phyloP scores from a whole-genome alignment of 1,140 invertebrate species.

The Nasonia longicornis region DNA sequence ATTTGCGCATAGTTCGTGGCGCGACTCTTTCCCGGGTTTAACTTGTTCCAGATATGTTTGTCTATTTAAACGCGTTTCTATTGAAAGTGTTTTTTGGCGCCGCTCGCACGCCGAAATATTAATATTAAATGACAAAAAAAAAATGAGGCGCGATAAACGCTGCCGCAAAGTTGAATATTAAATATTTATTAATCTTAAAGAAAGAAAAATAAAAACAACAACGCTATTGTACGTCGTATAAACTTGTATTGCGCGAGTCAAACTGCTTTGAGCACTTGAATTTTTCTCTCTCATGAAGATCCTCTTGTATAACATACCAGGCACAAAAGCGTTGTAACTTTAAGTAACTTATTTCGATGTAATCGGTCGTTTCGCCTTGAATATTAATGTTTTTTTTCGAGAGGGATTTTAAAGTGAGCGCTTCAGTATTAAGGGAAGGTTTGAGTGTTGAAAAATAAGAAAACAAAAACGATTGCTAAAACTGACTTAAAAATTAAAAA shows the following conservation, averaged over 20 bases:
- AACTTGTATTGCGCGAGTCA: slow-evolving; percentile 3
- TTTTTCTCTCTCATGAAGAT: slow-evolving; percentile 9
- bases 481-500: slow-evolving; percentile 2
- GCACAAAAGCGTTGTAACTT: slow-evolving; percentile 21
- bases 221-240: slow-evolving; percentile 3
- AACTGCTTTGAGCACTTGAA: slow-evolving; percentile 18
- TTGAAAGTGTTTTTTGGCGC: slow-evolving; percentile 38
- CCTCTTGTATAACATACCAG: not conserved
- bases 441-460: slow-evolving; percentile 34
- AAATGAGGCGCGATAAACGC: not conserved
- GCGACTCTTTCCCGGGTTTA: slow-evolving; percentile 31
- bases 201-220: slow-evolving; percentile 3
- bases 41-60: slow-evolving; percentile 26
- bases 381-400: slow-evolving; percentile 10
- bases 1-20: slow-evolving; percentile 14
- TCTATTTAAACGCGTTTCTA: slow-evolving; percentile 32
- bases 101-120: not conserved
- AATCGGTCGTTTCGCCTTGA: not conserved
- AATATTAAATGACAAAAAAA: slow-evolving; percentile 4
- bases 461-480: slow-evolving; percentile 9
- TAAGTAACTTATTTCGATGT: slow-evolving; percentile 38
- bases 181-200: slow-evolving; percentile 41
- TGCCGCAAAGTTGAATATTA: slow-evolving; percentile 38
- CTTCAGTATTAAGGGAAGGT: slow-evolving; percentile 41
- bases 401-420: slow-evolving; percentile 25